Evolutionary conservation across 2,797 vertebrate species (phyloP), one percentile per base, ranked within the genome.

Genomic region (Sphaeramia orbicularis): DNA sequence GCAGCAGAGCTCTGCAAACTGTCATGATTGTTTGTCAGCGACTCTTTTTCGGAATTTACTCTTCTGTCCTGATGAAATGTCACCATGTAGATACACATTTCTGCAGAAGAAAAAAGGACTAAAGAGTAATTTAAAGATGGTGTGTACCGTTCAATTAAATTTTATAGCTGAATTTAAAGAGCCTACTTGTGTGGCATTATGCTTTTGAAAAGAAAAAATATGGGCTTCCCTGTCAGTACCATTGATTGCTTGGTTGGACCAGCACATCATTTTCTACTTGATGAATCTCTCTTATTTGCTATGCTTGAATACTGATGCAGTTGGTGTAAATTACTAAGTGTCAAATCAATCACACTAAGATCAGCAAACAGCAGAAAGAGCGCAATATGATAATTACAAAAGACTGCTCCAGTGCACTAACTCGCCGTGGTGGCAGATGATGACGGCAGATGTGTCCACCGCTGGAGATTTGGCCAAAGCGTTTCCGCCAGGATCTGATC

Each of bases 281-380:
- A 74, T 19, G 27, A 62, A 21, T 18, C 36, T 55, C 45, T 47
- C 11, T n/a, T 43, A 53, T 68, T 65, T 57, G 53, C 10, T 10
- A 8, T 15, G 38, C 43, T 30, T 41, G 40, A 52, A 71, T 32
- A 52, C 57, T 58, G 47, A 56, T 27, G 56, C 43, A 54, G 42
- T 65, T 58, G 41, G 52, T 47, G 62, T 52, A 53, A 76, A 76
- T 51, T 42, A 43, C 57, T 52, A 70, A 75, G 72, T 62, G 71
- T 78, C 16, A 62, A 63, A 60, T 1, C 14, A 13, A 53, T 77
- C 66, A 63, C 14, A 45, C 30, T 14, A 52, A 68, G 54, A 52
- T 57, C 43, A 54, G 49, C 40, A 63, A 64, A 72, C 54, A 53
- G 44, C 41, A 59, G 57, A 42, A 45, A 67, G 53, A 59, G 40